Evolutionary conservation across 2,888 invertebrate genomes (phyloP), one percentile per base, ranked within the genome.

Genomic region (Acleris cristana): DNA sequence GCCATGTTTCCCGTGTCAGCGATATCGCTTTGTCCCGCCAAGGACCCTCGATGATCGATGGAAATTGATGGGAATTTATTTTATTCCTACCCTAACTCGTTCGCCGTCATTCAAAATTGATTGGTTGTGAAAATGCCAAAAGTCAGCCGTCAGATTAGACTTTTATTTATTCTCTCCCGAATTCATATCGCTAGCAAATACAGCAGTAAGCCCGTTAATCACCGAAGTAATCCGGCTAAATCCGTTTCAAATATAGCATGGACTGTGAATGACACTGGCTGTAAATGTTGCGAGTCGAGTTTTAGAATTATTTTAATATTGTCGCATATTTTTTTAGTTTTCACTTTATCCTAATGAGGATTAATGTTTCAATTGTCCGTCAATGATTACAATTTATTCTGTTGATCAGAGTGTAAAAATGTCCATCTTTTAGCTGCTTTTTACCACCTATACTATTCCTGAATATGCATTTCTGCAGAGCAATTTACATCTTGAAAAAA

Each of bases 31-130:
- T 81, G 82, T 82, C 81, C 79, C 72, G 45, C 64, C 76, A 79
- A 81, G 83, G 80, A 82, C 78, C 69, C 72, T 69, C 71, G 70
- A 76, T 88, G 89, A 89, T 88, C 81, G 88, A 89, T 89, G 85
- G 75, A 75, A 78, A 79, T 80, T 79, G 81, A 82, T 82, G 79
- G 73, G 79, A 83, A 80, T 86, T 83, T 84, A 81, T 86, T 78
- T 78, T 79, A 77, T 83, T 79, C 76, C 78, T 71, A 53, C 72
- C 73, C 74, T 75, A 81, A 80, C 81, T 79, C 83, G 82, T 80
- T 80, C 78, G 70, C 80, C 76, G 84, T 84, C 86, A 84, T 83
- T 80, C 74, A 71, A 72, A 84, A 88, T 88, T 88, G 87, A 89
- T 89, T 86, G 86, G 82, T 79, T 80, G 77, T 80, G 77, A 76